phyloP scores from a whole-genome alignment of 2,113 vertebrate species.

The Piaya cayana region DNA sequence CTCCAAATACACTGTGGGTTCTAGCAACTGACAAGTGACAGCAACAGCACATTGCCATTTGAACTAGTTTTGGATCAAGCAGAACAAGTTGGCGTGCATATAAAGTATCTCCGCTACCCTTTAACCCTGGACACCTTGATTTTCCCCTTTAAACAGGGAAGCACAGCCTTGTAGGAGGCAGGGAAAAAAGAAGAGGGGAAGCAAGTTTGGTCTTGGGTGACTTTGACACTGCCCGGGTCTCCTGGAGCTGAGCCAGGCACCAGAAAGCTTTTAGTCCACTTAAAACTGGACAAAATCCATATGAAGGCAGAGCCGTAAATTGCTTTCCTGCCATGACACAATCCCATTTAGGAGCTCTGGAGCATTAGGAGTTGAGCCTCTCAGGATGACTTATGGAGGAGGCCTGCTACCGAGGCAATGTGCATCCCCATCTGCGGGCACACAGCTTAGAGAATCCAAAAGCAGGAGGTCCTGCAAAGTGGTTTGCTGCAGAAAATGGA shows the following conservation, averaged over 20 bases:
- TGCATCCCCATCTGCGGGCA: not conserved
- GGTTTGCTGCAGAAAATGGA: not conserved
- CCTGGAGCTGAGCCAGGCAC: no score
- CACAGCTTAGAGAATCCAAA: not conserved
- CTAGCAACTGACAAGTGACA: not conserved
- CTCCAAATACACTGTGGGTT: not conserved
- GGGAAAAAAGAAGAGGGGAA: not conserved
- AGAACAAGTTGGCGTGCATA: not conserved
- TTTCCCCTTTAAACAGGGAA: not conserved
- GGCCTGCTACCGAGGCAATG: not conserved
- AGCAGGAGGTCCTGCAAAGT: not conserved
- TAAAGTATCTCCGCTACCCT: not conserved
- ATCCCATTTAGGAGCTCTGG: not conserved
- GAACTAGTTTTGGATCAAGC: not conserved
- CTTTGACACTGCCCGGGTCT: not conserved
- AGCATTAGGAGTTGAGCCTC: not conserved
- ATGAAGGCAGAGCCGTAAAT: not conserved
- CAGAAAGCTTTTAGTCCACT: constrained; percentile 23
- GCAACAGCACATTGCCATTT: not conserved
- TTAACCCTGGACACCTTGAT: not conserved
- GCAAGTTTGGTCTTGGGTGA: not conserved
- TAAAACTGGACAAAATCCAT: not conserved
- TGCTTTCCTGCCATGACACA: not conserved
- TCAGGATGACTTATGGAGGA: not conserved
- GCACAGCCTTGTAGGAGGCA: not conserved